A percentile compares a stretch with the other conserved stretches of the same genome.
These are phyloP conservation scores for Esperia sulphurella DNA, from an alignment of 2,888 invertebrate genomes.

Conservation along the genomic window DNA sequence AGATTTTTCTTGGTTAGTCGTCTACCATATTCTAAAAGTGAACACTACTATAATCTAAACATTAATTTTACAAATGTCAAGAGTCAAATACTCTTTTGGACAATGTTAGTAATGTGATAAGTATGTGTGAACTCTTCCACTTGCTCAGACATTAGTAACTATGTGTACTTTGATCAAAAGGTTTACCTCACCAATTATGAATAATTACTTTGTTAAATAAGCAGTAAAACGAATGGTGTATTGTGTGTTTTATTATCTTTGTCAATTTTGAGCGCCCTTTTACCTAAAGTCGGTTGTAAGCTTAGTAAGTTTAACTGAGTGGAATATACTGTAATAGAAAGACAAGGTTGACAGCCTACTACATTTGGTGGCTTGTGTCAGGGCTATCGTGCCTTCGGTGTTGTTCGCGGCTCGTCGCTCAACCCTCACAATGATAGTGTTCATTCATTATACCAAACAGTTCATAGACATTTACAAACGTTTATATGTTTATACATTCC, in stretches of 20 bases:
- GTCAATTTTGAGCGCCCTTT: background rate
- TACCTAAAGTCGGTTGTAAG: background rate
- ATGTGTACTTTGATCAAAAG: slow-evolving; percentile 12
- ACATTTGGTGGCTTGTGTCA: slow-evolving; percentile 75
- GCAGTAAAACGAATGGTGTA: background rate
- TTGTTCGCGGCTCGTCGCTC: slow-evolving; percentile 29
- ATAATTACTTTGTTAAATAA: slow-evolving; percentile 1
- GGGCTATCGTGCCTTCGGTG: slow-evolving; percentile 56
- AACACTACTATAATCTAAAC: slow-evolving; percentile 18
- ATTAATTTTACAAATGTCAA: slow-evolving; percentile 43
- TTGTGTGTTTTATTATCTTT: background rate
- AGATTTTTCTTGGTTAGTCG: too few species aligned
- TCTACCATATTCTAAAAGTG: too few species aligned
- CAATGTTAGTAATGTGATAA: slow-evolving; percentile 26
- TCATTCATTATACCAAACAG: slow-evolving; percentile 44
- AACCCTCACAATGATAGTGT: slow-evolving; percentile 37
- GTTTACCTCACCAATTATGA: slow-evolving; percentile 15
- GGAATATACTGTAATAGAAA: slow-evolving; percentile 47
- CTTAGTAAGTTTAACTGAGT: background rate
- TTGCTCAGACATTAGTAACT: slow-evolving; percentile 18
- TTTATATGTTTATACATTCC: slow-evolving; percentile 34
- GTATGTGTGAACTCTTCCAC: slow-evolving; percentile 28
- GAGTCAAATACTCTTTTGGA: slow-evolving; percentile 31
- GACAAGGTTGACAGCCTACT: slow-evolving; percentile 70
- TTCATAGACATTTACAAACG: slow-evolving; percentile 42